Conservation (phyloP, 1,140 invertebrate species). For the Wiebesia pumilae region DNA sequence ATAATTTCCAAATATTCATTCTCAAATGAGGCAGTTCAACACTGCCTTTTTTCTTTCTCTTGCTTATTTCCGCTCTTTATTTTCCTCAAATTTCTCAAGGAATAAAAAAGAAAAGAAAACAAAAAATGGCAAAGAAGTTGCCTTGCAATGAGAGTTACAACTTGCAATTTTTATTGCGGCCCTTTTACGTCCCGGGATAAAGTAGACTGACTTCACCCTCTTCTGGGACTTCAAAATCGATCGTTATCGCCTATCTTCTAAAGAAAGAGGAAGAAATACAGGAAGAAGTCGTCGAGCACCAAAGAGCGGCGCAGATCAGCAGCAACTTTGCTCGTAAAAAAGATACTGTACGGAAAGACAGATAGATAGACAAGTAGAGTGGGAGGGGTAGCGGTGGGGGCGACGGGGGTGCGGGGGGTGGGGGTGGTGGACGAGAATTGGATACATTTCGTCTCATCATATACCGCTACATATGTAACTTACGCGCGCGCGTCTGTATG, state of each 20-base stretch:
- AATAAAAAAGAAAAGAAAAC: background rate
- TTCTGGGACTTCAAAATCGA: conserved; percentile 45
- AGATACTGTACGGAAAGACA: conserved; percentile 1
- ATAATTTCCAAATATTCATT: conserved; percentile 37
- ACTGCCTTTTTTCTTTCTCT: background rate
- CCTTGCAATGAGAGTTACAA: conserved; percentile 36
- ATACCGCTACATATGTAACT: background rate
- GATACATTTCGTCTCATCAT: conserved; percentile 29
- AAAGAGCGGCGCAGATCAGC: background rate
- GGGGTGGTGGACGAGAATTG: background rate
- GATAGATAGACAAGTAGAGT: too few species aligned
- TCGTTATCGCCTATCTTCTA: conserved; percentile 31
- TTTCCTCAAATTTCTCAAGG: background rate
- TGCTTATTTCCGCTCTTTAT: background rate
- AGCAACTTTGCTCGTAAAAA: conserved; percentile 45
- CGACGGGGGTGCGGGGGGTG: too few species aligned
- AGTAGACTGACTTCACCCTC: conserved; percentile 27
- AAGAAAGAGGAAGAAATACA: background rate
- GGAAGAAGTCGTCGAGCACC: background rate
- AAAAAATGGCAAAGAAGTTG: conserved; percentile 11
- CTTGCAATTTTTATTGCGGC: conserved; percentile 50
- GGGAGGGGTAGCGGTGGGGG: background rate
- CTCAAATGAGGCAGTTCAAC: conserved; percentile 9
- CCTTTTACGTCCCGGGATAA: conserved; percentile 43
- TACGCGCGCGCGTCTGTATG: background rate